Evolutionary conservation across 2,797 vertebrate species (phyloP), one percentile per base, ranked within the genome.

Genomic region (Sebastes steindachneri): DNA sequence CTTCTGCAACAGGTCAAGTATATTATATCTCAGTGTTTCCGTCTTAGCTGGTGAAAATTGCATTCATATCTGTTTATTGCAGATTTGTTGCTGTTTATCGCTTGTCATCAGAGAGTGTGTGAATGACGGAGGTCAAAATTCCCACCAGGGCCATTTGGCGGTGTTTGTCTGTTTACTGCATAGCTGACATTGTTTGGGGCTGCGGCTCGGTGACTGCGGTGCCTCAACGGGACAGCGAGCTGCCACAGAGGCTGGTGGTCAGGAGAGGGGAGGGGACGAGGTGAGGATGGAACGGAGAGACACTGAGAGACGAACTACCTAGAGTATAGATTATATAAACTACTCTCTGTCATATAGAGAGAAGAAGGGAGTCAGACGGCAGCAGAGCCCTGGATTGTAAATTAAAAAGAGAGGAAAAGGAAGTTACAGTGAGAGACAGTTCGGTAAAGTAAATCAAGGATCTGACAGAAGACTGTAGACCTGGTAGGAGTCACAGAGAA

Each of bases 141-240:
- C 86, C 88, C 90, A 85, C 78, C 67, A 73, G 63, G 65, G 68
- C 41, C 77, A 81, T 93, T 95, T 79, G 89, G 86, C 88, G 89
- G 84, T 91, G 92, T 92, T 92, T 92, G 88, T 89, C 92, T 95
- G 94, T 96, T 95, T 95, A 95, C 89, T 93, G 91, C 96, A 96
- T 96, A 94, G 94, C 91, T 95, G 88, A 95, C 93, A 96, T 96
- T 95, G 95, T 95, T 96, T 94, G 89, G 93, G 93, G 90, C 89
- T 93, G 91, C 62, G 94, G 94, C 85, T 92, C 70, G 55, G 88
- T 78, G 92, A 77, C 88, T 92, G 86, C 68, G 85, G 90, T 84
- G 86, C 78, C 89, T 94, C 63, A 21, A 90, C 86, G 91, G 88
- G 91, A 94, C 89, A 89, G 78, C 72, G 21, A 88, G 82, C 87